These are phyloP conservation scores for Nerophis lumbriciformis DNA, from an alignment of 2,113 vertebrate species.

Conservation along the genomic window DNA sequence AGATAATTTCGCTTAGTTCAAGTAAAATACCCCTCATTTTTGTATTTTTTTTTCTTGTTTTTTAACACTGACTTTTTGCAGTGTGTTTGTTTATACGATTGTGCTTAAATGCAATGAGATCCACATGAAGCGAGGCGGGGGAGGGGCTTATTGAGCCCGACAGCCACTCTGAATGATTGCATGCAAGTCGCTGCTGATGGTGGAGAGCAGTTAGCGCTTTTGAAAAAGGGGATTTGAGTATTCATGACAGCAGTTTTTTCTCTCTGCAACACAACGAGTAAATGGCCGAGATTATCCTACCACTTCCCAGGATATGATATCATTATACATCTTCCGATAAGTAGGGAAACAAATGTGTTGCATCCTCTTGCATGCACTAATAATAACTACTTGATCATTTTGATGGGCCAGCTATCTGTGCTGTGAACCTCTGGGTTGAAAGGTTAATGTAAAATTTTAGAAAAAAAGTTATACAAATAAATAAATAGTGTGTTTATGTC, in stretches of 20 bases:
- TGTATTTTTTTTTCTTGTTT: too few species aligned
- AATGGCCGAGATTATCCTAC: constrained; percentile 40
- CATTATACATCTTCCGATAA: constrained; percentile 6
- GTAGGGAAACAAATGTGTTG: constrained; percentile 3
- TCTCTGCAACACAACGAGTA: constrained; percentile 30
- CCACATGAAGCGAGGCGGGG: constrained; percentile 5
- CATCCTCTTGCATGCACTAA: too few species aligned
- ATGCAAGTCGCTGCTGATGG: constrained; percentile 43
- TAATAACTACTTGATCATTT: too few species aligned
- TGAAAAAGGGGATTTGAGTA: constrained; percentile 43
- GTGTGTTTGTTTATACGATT: not conserved
- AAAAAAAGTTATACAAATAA: too few species aligned
- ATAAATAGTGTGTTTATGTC: too few species aligned
- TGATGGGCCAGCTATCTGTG: too few species aligned
- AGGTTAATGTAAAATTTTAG: too few species aligned
- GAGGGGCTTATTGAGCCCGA: constrained; percentile 23
- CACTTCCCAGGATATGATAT: constrained; percentile 23
- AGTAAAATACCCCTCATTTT: too few species aligned
- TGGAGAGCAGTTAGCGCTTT: constrained; percentile 48
- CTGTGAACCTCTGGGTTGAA: too few species aligned
- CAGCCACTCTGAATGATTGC: constrained; percentile 24
- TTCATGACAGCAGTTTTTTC: constrained; percentile 27
- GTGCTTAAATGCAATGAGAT: constrained; percentile 4
- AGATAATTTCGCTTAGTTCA: too few species aligned
- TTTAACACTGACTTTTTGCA: too few species aligned